A percentile compares a stretch with the other conserved stretches of the same genome.
These are phyloP conservation scores for Sapajus apella DNA, from an alignment of 2,113 vertebrate genomes.

Conservation along the genomic window DNA sequence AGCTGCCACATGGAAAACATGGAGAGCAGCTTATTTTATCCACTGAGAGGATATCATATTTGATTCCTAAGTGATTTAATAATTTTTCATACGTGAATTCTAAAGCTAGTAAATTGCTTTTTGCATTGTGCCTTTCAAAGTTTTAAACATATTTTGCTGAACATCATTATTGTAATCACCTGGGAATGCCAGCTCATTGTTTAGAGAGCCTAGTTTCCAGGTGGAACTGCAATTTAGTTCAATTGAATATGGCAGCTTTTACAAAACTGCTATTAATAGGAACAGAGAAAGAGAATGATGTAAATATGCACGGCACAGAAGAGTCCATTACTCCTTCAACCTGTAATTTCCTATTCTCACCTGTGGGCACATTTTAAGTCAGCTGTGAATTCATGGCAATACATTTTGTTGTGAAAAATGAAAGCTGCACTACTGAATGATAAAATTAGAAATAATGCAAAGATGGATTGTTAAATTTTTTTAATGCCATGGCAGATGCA, in stretches of 20 bases:
- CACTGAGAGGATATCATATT: background rate
- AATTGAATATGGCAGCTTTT: constrained; percentile 48
- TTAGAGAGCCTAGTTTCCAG: constrained; percentile 26
- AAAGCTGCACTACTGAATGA: constrained; percentile 65
- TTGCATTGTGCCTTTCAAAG: constrained; percentile 34
- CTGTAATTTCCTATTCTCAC: constrained; percentile 38
- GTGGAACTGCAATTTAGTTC: constrained; percentile 48
- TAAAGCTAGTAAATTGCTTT: background rate
- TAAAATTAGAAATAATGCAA: constrained; percentile 63
- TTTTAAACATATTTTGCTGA: background rate
- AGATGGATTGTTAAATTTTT: constrained; percentile 61
- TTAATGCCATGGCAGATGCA: constrained; percentile 84
- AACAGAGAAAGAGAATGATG: background rate
- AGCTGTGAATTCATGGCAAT: constrained; percentile 30
- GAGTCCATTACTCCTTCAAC: background rate
- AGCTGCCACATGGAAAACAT: background rate
- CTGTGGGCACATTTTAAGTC: constrained; percentile 57
- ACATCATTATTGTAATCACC: background rate
- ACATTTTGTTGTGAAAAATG: constrained; percentile 55
- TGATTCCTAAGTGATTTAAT: constrained; percentile 30
- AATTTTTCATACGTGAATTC: constrained; percentile 1
- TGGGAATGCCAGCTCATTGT: background rate
- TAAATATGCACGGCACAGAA: background rate
- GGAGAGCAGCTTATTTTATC: background rate
- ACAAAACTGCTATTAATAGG: constrained; percentile 45